Percentiles rank a stretch among this genome's conserved stretches.
phyloP scores from a whole-genome alignment of 2,888 invertebrate genomes.

The Protophormia terraenovae region DNA sequence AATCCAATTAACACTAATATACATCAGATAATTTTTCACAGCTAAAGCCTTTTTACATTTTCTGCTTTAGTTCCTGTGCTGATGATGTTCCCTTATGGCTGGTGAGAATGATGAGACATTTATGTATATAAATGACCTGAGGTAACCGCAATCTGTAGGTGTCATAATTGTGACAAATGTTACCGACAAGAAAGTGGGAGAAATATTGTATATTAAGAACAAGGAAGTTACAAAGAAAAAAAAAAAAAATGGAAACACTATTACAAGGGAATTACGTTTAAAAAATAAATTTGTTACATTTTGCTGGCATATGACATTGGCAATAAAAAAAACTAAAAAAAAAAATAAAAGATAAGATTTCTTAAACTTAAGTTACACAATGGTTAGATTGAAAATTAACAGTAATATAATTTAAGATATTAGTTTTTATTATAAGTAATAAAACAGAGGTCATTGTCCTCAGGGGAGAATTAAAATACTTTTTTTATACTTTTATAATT shows the following conservation, averaged over 20 bases:
- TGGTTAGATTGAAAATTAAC: no score
- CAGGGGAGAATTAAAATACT: no score
- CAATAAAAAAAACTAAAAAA: background rate
- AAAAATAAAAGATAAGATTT: no score
- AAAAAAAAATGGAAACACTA: slow-evolving; percentile 11
- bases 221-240: background rate
- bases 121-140: slow-evolving; percentile 50
- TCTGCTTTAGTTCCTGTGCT: background rate
- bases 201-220: no score
- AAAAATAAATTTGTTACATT: slow-evolving; percentile 33
- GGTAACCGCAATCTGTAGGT: slow-evolving; percentile 62
- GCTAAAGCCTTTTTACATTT: background rate
- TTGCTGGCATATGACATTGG: background rate
- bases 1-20: slow-evolving; percentile 42
- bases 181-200: background rate
- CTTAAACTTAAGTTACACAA: no score
- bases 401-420: no score
- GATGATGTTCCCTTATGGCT: background rate
- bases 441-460: no score
- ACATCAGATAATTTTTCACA: slow-evolving; percentile 10
- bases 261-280: slow-evolving; percentile 4
- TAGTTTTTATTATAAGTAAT: no score
- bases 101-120: slow-evolving; percentile 34
- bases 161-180: slow-evolving; percentile 64
- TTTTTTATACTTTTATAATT: no score